A percentile compares a stretch with the other conserved stretches of the same genome.
phyloP scores from a whole-genome alignment of 2,113 vertebrate species.

The Aspidoscelis tigris region DNA sequence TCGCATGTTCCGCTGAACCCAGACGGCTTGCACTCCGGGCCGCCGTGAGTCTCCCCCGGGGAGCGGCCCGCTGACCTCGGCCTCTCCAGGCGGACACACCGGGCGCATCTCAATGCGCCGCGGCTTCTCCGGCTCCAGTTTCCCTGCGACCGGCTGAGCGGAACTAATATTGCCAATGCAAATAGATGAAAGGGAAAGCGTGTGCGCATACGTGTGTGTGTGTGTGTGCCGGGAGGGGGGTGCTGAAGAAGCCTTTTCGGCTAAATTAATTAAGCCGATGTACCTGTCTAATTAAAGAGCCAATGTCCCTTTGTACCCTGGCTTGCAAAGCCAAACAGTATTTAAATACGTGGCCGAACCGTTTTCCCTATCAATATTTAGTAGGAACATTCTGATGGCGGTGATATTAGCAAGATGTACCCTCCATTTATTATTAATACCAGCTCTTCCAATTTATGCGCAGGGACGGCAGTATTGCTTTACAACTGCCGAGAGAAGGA shows the following conservation, averaged over 20 bases:
- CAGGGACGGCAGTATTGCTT: conserved; percentile 53
- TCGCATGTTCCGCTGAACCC: conserved; percentile 84
- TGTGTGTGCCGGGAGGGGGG: conserved; percentile 22
- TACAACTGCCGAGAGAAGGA: conserved; percentile 24
- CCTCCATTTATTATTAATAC: conserved; percentile 75
- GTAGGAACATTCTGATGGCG: conserved; percentile 65
- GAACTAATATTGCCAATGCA: conserved; percentile 83
- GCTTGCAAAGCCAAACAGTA: conserved; percentile 70
- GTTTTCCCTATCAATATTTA: conserved; percentile 76
- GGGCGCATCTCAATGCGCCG: conserved; percentile 80
- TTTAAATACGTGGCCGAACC: conserved; percentile 68
- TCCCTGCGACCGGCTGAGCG: conserved; percentile 73
- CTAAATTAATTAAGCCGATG: conserved; percentile 88
- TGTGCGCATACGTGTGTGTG: too few species aligned
- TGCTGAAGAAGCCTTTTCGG: conserved; percentile 78
- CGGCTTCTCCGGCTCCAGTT: conserved; percentile 62
- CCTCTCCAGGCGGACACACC: conserved; percentile 68
- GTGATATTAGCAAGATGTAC: conserved; percentile 74
- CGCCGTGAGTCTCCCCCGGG: conserved; percentile 65
- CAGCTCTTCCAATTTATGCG: conserved; percentile 68
- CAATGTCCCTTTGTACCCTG: conserved; percentile 64
- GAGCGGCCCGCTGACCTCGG: conserved; percentile 81
- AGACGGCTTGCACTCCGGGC: conserved; percentile 70
- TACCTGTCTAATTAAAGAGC: conserved; percentile 76
- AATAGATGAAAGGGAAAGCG: conserved; percentile 65